phyloP scores from a whole-genome alignment of 2,888 invertebrate species.

The Octonoba sinensis region DNA sequence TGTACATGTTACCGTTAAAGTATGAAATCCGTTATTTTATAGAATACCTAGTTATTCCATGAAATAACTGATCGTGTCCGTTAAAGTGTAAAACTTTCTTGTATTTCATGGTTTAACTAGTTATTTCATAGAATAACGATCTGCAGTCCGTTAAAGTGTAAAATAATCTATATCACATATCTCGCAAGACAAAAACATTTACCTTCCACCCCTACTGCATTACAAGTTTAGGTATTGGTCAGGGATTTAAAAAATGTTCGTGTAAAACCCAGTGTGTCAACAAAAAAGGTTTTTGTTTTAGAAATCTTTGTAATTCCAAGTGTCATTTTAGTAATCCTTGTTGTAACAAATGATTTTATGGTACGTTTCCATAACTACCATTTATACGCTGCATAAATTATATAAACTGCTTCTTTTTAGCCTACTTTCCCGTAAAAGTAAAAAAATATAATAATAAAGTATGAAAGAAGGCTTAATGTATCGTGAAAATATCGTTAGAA shows the following conservation, averaged over 20 bases:
- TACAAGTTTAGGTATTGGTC: constrained; percentile 52
- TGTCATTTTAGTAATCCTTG: too few relatives aligned
- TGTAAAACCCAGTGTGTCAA: constrained; percentile 54
- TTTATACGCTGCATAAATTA: constrained; percentile 51
- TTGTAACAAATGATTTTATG: constrained; percentile 44
- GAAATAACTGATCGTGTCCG: constrained; percentile 53
- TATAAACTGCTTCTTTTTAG: constrained; percentile 40
- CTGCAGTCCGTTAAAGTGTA: too few relatives aligned
- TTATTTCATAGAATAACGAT: neutral
- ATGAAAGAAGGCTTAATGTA: too few relatives aligned
- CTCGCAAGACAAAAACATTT: too few relatives aligned
- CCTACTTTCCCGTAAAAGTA: too few relatives aligned
- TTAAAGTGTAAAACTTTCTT: constrained; percentile 54
- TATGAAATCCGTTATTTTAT: constrained; percentile 52
- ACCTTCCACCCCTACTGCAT: too few relatives aligned
- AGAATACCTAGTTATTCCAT: constrained; percentile 53
- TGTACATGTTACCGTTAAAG: too few relatives aligned
- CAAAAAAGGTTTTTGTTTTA: constrained; percentile 41
- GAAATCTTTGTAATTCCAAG: too few relatives aligned
- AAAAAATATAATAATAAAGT: too few relatives aligned
- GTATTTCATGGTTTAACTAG: constrained; percentile 49
- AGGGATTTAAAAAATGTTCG: constrained; percentile 50
- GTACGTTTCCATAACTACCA: constrained; percentile 45
- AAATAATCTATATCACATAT: too few relatives aligned
- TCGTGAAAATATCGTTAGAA: too few relatives aligned